Evolutionary conservation across 2,797 vertebrate genomes (phyloP).

Genomic region (Gastrophryne carolinensis): DNA sequence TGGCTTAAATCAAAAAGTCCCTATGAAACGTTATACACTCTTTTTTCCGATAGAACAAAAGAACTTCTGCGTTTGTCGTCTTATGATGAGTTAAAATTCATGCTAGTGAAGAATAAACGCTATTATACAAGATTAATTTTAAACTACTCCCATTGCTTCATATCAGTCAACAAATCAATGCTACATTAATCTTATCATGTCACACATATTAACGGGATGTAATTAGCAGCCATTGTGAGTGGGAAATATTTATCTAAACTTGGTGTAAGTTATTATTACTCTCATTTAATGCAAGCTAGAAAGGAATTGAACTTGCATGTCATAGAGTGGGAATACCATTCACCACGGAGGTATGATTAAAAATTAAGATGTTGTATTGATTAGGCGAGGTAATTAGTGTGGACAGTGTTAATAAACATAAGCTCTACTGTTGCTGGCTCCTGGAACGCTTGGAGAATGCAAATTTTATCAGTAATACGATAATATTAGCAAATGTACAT

Average conservation of each 20-base stretch:
- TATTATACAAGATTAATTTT: neutral
- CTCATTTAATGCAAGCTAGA: slow-evolving; percentile 14
- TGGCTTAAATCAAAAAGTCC: too few species aligned
- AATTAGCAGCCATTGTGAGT: slow-evolving; percentile 21
- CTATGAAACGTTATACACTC: too few species aligned
- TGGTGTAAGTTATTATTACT: slow-evolving; percentile 19
- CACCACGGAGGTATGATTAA: slow-evolving; percentile 24
- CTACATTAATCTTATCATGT: slow-evolving; percentile 20
- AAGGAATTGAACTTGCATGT: slow-evolving; percentile 1
- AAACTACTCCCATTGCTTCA: neutral
- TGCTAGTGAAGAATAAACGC: neutral
- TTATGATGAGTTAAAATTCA: too few species aligned
- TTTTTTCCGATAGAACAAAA: too few species aligned
- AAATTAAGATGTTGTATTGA: slow-evolving; percentile 34
- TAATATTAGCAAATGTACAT: slow-evolving; percentile 25
- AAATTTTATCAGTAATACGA: slow-evolving; percentile 8
- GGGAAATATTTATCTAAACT: slow-evolving; percentile 35
- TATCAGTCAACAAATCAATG: slow-evolving; percentile 20
- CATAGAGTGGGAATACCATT: slow-evolving; percentile 26
- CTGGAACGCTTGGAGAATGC: neutral
- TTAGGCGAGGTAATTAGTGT: slow-evolving; percentile 34
- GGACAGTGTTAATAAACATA: slow-evolving; percentile 37
- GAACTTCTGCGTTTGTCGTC: too few species aligned
- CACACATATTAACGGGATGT: slow-evolving; percentile 11
- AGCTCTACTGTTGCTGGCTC: neutral